Evolutionary conservation across 2,888 invertebrate species (phyloP).

Genomic region (Pristionchus arcanus): DNA sequence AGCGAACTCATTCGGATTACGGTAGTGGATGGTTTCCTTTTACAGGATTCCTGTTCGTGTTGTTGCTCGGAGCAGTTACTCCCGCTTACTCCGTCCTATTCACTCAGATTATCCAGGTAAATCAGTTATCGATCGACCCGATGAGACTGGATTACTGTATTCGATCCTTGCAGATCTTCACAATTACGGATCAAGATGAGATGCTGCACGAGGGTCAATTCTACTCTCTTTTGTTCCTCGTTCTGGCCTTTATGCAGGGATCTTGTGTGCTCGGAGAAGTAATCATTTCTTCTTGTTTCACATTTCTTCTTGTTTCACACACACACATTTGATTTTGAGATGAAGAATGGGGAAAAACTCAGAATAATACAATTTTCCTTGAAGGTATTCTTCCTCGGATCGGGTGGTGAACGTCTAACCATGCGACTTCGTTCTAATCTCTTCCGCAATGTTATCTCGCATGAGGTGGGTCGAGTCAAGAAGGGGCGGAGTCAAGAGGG

Average conservation of each 20-base stretch:
- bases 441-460: slow-evolving; percentile 80
- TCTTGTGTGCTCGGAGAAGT: slow-evolving; percentile 77
- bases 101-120: slow-evolving; percentile 75
- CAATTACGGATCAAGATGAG: slow-evolving; percentile 74
- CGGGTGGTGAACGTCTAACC: slow-evolving; percentile 79
- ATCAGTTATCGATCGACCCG: not conserved
- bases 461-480: slow-evolving; percentile 69
- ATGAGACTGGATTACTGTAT: not conserved
- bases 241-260: slow-evolving; percentile 80
- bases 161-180: slow-evolving; percentile 63
- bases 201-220: slow-evolving; percentile 79
- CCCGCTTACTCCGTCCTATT: slow-evolving; percentile 81
- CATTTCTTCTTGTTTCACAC: not conserved
- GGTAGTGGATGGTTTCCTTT: not conserved
- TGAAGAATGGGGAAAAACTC: not conserved
- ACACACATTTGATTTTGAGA: not conserved
- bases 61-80: slow-evolving; percentile 72
- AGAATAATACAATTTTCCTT: not conserved
- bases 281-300: slow-evolving; percentile 60
- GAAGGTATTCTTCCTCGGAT: slow-evolving; percentile 66
- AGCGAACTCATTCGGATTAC: not conserved
- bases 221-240: slow-evolving; percentile 80
- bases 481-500: not conserved
- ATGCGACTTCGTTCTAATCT: slow-evolving; percentile 79
- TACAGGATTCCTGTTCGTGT: slow-evolving; percentile 31